Conservation (phyloP, 2,113 vertebrate genomes). For the Entomyzon cyanotis region DNA sequence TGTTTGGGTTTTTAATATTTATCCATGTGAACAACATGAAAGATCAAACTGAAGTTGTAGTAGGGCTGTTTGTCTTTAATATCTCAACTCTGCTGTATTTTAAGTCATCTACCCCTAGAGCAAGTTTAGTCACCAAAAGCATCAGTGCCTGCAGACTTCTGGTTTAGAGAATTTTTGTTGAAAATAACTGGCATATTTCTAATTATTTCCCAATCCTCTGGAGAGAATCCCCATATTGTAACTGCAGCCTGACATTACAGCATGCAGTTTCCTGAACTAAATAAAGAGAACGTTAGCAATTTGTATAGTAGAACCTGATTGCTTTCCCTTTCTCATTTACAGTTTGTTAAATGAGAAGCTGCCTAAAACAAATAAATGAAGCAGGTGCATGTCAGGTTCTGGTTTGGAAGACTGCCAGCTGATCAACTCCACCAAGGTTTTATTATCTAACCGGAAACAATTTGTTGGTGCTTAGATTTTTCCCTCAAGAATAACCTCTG, state of each 20-base stretch:
- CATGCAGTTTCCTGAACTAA: conserved; percentile 40
- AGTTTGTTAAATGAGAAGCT: conserved; percentile 43
- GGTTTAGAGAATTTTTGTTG: neutral
- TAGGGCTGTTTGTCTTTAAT: neutral
- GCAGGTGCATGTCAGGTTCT: conserved; percentile 62
- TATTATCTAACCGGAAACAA: conserved; percentile 75
- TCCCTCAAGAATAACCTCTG: conserved; percentile 66
- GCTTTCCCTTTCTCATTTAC: conserved; percentile 28
- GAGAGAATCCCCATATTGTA: neutral
- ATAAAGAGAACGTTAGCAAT: conserved; percentile 50
- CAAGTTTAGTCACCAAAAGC: neutral
- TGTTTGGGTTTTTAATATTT: neutral
- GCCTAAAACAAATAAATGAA: conserved; percentile 59
- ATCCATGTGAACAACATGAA: neutral
- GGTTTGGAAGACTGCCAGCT: conserved; percentile 49
- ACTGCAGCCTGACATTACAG: conserved; percentile 3
- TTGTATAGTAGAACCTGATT: conserved; percentile 47
- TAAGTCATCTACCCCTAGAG: neutral
- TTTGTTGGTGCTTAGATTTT: conserved; percentile 71
- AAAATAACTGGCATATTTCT: conserved; percentile 7
- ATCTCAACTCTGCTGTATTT: neutral
- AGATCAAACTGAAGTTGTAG: neutral
- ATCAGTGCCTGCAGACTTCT: neutral
- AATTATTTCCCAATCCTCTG: conserved; percentile 4
- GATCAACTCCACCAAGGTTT: conserved; percentile 64